Evolutionary conservation across 2,797 vertebrate species (phyloP).

Genomic region (Ceryle rudis): DNA sequence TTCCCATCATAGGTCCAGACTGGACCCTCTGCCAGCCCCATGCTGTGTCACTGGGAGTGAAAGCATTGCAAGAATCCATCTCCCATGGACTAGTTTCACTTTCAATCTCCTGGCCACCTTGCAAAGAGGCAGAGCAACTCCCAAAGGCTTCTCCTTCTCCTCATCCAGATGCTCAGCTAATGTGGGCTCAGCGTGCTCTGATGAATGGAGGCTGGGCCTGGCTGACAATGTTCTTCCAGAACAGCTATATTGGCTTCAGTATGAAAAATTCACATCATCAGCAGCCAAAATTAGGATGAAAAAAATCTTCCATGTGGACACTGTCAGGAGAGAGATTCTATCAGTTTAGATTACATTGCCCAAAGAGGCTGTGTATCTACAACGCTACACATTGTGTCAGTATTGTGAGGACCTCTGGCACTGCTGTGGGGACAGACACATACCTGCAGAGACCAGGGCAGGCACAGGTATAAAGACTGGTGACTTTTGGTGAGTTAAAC

Average conservation of each 20-base stretch:
- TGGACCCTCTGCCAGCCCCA: background rate
- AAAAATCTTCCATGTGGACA: background rate
- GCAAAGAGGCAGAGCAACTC: constrained; percentile 29
- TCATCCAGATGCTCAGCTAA: constrained; percentile 31
- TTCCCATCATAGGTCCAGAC: background rate
- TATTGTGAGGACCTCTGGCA: background rate
- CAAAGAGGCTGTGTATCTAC: background rate
- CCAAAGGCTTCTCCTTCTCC: constrained; percentile 22
- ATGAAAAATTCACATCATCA: constrained; percentile 28
- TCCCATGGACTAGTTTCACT: background rate
- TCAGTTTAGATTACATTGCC: background rate
- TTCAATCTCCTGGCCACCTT: constrained; percentile 23
- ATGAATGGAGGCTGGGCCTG: constrained; percentile 26
- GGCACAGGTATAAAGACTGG: background rate
- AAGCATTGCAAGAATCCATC: background rate
- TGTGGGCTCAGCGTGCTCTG: background rate
- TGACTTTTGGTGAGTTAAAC: background rate
- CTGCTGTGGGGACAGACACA: background rate
- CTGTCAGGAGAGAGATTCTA: background rate
- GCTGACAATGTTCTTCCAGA: constrained; percentile 32
- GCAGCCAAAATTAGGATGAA: constrained; percentile 38
- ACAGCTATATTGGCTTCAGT: background rate
- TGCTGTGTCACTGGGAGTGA: background rate
- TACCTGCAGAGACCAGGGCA: background rate
- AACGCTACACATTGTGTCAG: background rate